These are phyloP conservation scores for Clusia tigrina DNA, from an alignment of 2,888 invertebrate genomes.

Conservation along the genomic window DNA sequence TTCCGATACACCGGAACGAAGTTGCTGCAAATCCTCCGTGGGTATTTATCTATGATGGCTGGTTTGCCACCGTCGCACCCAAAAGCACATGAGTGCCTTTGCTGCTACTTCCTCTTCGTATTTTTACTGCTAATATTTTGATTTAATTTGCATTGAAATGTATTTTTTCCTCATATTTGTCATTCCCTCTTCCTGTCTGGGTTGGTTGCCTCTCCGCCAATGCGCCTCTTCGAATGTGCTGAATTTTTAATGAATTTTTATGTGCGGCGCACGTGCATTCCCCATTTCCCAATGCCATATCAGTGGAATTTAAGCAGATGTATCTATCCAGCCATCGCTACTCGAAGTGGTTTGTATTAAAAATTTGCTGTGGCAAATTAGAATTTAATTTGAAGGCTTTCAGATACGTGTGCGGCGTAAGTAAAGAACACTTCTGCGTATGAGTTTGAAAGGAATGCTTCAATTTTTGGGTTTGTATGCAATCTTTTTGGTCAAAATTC, in stretches of 20 bases:
- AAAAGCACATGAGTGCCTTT: constrained; percentile 6
- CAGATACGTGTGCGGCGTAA: too few species aligned
- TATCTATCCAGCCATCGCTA: too few species aligned
- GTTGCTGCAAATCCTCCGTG: not conserved
- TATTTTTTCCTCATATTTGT: not conserved
- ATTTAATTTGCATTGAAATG: constrained; percentile 27
- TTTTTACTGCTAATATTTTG: constrained; percentile 14
- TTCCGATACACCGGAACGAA: not conserved
- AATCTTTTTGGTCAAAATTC: too few species aligned
- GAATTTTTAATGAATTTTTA: constrained; percentile 52
- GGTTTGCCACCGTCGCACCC: not conserved
- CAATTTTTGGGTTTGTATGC: too few species aligned
- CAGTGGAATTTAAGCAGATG: too few species aligned
- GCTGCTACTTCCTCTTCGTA: not conserved
- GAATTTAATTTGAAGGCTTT: too few species aligned
- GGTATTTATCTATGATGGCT: not conserved
- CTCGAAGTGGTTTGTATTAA: too few species aligned
- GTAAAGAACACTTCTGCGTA: too few species aligned
- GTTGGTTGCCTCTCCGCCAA: not conserved
- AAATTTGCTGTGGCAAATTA: too few species aligned
- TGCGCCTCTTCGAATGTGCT: constrained; percentile 42
- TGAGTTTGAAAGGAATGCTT: too few species aligned
- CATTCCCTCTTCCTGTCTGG: not conserved
- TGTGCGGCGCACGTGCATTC: not conserved
- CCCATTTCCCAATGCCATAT: too few species aligned